phyloP scores from a whole-genome alignment of 2,888 invertebrate species.

The Coecobrya sp. region DNA sequence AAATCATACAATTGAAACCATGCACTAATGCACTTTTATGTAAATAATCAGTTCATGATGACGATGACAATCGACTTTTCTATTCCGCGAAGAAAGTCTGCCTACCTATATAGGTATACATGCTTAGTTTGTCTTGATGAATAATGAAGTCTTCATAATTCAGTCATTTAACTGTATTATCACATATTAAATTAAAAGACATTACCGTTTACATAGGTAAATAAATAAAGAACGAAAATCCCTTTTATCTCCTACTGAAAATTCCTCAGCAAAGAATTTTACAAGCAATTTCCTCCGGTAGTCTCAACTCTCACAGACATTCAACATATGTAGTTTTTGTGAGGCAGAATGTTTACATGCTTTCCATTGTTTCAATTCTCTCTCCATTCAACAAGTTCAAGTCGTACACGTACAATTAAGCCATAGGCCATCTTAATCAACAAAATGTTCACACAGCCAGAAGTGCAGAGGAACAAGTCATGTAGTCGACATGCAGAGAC shows the following conservation, averaged over 20 bases:
- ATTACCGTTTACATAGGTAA: conserved; percentile 32
- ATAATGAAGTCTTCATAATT: conserved; percentile 46
- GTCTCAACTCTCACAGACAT: not conserved
- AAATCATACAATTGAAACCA: not conserved
- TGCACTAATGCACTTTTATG: not conserved
- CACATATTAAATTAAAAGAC: conserved; percentile 45
- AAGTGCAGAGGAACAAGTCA: not conserved
- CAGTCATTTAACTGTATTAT: conserved; percentile 57
- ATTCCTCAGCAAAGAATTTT: not conserved
- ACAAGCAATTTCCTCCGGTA: conserved; percentile 2
- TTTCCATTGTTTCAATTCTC: conserved; percentile 12
- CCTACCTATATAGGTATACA: not conserved
- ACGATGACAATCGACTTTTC: not conserved
- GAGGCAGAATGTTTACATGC: not conserved
- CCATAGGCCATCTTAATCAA: conserved; percentile 26
- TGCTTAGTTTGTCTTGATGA: not conserved
- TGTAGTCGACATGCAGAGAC: not conserved
- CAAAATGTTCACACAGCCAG: conserved; percentile 13
- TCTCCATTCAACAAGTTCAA: conserved; percentile 8
- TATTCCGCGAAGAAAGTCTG: not conserved
- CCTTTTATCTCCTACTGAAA: conserved; percentile 14
- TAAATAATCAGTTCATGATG: not conserved
- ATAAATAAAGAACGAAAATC: conserved; percentile 42
- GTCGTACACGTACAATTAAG: conserved; percentile 14
- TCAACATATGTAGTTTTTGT: conserved; percentile 32